Percentiles rank a stretch among this genome's conserved stretches.
phyloP scores from a whole-genome alignment of 2,797 vertebrate species.

The Leptodactylus fallax region DNA sequence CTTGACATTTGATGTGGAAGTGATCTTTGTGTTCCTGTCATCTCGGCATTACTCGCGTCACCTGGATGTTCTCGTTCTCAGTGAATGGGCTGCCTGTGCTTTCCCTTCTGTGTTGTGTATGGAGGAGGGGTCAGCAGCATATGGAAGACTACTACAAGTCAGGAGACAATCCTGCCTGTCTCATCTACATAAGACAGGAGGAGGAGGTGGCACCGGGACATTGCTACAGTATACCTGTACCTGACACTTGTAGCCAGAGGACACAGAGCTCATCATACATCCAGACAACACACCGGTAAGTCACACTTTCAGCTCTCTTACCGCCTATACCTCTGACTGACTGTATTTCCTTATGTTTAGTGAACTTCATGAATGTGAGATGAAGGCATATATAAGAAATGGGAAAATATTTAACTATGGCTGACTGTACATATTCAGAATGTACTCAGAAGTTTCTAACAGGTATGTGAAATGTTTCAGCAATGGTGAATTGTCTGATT shows the following conservation, averaged over 20 bases:
- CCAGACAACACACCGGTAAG: slow-evolving; percentile 32
- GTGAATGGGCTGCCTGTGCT: slow-evolving; percentile 36
- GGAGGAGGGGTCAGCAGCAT: slow-evolving; percentile 27
- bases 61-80: slow-evolving; percentile 31
- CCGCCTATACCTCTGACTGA: background rate
- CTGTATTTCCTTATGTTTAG: no score
- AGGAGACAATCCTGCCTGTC: slow-evolving; percentile 32
- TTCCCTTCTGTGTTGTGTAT: slow-evolving; percentile 3
- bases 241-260: slow-evolving; percentile 33
- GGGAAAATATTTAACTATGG: no score
- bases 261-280: slow-evolving; percentile 3
- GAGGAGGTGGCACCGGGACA: slow-evolving; percentile 2
- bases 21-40: background rate
- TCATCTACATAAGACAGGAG: slow-evolving; percentile 58
- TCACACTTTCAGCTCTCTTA: background rate
- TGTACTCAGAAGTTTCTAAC: background rate
- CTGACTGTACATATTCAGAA: no score
- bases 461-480: background rate
- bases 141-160: slow-evolving; percentile 26
- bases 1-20: slow-evolving; percentile 42
- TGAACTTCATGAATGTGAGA: no score
- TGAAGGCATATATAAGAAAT: no score
- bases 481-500: background rate
- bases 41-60: slow-evolving; percentile 29
- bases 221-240: slow-evolving; percentile 24